Evolutionary conservation across 2,113 vertebrate species (phyloP).

Genomic region (Cairina moschata): DNA sequence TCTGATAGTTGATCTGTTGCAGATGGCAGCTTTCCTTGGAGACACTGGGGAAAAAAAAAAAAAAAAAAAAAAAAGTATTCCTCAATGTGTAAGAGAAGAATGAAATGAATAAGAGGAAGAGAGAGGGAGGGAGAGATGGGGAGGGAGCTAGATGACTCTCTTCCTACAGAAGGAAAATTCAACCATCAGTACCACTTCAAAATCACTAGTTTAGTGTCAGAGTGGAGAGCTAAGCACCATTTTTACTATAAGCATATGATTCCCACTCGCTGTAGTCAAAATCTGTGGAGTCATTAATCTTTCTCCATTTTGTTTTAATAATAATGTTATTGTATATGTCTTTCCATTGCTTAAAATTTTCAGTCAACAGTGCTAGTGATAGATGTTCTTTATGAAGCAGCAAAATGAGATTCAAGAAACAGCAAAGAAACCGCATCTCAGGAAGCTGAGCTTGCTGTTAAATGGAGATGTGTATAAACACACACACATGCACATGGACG

Average conservation of each 20-base stretch:
- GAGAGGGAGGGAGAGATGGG: neutral
- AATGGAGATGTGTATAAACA: neutral
- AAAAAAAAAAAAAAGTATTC: neutral
- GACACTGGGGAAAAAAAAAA: neutral
- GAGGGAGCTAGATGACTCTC: neutral
- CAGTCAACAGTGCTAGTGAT: neutral
- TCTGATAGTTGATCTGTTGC: neutral
- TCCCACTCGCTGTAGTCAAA: neutral
- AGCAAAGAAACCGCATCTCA: neutral
- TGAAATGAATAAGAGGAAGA: neutral
- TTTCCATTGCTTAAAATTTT: neutral
- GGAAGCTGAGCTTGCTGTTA: neutral
- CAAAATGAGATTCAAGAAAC: neutral
- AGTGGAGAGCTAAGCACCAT: neutral
- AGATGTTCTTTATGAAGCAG: neutral
- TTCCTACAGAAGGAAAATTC: neutral
- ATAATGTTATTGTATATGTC: neutral
- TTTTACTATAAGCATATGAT: neutral
- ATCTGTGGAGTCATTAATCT: neutral
- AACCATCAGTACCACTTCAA: neutral
- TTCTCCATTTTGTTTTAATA: neutral
- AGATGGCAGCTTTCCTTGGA: neutral
- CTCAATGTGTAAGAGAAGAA: neutral
- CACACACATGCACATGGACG: accelerated
- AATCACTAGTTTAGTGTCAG: neutral